These are phyloP conservation scores for Sturnus vulgaris DNA, from an alignment of 2,113 vertebrate genomes.

Conservation along the genomic window DNA sequence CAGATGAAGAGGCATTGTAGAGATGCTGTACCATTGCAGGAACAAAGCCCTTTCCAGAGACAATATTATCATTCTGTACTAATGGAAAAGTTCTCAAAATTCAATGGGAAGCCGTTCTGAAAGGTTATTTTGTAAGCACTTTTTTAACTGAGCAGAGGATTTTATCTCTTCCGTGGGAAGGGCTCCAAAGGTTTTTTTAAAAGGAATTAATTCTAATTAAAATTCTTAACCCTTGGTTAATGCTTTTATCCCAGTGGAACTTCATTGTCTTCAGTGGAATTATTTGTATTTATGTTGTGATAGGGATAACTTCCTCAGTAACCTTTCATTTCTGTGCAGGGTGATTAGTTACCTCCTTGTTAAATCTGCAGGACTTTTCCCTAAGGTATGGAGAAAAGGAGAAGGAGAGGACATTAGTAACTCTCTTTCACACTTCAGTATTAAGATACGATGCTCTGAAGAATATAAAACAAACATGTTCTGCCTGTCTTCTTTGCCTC, in stretches of 20 bases:
- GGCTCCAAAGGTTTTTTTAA: background rate
- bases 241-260: background rate
- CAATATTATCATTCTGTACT: background rate
- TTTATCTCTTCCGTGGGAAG: background rate
- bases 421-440: background rate
- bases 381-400: background rate
- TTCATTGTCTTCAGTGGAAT: background rate
- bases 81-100: background rate
- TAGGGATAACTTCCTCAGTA: background rate
- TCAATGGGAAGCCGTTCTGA: background rate
- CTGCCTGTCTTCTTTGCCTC: background rate
- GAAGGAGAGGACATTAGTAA: background rate
- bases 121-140: background rate
- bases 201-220: background rate
- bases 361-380: background rate
- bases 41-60: background rate
- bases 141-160: background rate
- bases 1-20: background rate
- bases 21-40: background rate
- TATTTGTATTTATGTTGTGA: background rate
- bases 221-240: background rate
- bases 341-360: background rate
- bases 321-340: background rate
- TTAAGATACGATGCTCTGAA: background rate
- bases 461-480: background rate